Base-by-base conservation (phyloP, 1,140 invertebrate genomes). In the Coptotermes formosanus region DNA sequence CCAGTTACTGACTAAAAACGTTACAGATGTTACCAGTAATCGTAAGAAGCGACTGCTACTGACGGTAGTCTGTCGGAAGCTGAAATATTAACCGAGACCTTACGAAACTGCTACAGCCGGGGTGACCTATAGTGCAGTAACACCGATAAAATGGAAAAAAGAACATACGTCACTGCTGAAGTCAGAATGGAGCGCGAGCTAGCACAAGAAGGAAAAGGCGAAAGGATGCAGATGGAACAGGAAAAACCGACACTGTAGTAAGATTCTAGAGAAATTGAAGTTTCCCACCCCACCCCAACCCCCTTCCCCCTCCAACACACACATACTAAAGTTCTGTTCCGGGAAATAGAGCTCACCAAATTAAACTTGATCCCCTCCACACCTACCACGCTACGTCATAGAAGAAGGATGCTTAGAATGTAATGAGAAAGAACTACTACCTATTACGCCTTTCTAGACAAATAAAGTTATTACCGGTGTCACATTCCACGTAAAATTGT, bases 1-100 rank as follows among this genome's bases (percentile, higher is more conserved):
- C 48, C 45, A 84, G 48, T 84, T 84, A 84, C 48, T 55, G 48
- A 84, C 16, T 14, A 25, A 84, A 52, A 32, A 84, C 23, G 83
- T 84, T 45, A 84, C 83, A 84, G 83, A 84, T 84, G 83, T 55
- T 38, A 30, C 43, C 30, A n/a, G 25, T 75, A 75, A 75, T 75
- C 64, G 4, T 25, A 75, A 75, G 64, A 30, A 16, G 16, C n/a
- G 64, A 75, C 4, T 30, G 64, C 64, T 11, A 1, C 64, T 30
- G n/a, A 25, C 64, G 64, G 64, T 25, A 30, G 25, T 30, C 25
- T 8, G 64, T 8, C 16, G 64, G 64, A 25, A 75, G 59, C 64
- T 75, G 64, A 75, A 75, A 75, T 75, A 75, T 75, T 75, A 75
- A 75, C 64, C 64, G 64, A 75, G 64, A 30, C 25, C 59, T 8